Evolutionary conservation across 2,797 vertebrate genomes (phyloP).

Genomic region (Malacoctenus gilli): DNA sequence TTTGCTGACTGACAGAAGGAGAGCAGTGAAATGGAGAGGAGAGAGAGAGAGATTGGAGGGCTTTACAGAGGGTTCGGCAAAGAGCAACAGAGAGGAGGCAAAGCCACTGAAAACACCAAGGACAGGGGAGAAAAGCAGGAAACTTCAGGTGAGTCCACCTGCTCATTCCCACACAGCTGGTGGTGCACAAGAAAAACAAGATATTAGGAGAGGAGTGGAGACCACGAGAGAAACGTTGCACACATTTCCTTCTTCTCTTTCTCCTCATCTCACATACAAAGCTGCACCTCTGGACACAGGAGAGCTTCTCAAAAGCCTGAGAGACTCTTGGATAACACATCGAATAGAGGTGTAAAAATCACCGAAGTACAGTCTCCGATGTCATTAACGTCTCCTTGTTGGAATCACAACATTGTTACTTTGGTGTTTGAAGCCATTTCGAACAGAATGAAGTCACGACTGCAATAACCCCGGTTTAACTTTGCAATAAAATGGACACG

Average conservation of each 20-base stretch:
- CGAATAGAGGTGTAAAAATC: neutral
- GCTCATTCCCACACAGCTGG: constrained; percentile 16
- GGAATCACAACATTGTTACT: constrained; percentile 34
- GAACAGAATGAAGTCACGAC: constrained; percentile 24
- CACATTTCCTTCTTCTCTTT: neutral
- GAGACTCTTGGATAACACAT: neutral
- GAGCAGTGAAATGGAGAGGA: constrained; percentile 27
- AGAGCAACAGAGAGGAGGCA: constrained; percentile 4
- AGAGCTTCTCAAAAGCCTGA: neutral
- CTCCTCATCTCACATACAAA: neutral
- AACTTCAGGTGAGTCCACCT: constrained; percentile 24
- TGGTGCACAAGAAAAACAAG: constrained; percentile 7
- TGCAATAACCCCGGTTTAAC: constrained; percentile 23
- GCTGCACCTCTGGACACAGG: neutral
- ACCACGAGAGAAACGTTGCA: constrained; percentile 5
- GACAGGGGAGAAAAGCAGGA: constrained; percentile 12
- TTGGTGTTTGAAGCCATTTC: constrained; percentile 40
- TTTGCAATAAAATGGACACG: constrained; percentile 32
- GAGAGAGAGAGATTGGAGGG: constrained; percentile 7
- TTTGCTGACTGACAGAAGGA: constrained; percentile 37
- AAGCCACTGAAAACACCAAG: constrained; percentile 26
- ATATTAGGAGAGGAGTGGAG: constrained; percentile 6
- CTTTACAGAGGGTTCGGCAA: constrained; percentile 16
- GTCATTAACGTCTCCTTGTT: neutral
- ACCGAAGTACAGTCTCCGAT: constrained; percentile 3